A percentile compares a stretch with the other conserved stretches of the same genome.
Evolutionary conservation across 2,113 vertebrate species (phyloP).

Genomic region (Oreochromis niloticus): DNA sequence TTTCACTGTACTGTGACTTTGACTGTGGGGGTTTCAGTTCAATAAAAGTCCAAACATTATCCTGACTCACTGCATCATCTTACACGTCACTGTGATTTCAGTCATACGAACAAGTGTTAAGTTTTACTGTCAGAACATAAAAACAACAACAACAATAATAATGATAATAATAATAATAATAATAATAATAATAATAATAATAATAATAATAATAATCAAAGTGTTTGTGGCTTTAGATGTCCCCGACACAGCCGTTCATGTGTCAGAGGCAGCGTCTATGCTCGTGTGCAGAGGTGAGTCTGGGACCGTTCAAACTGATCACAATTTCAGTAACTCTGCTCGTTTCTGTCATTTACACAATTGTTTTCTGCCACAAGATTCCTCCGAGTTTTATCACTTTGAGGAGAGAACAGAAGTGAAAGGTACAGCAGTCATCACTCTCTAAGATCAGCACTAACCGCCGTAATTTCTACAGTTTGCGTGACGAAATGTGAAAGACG

Average conservation of each 20-base stretch:
- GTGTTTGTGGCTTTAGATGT: slow-evolving; percentile 71
- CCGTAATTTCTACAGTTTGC: neutral
- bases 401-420: slow-evolving; percentile 48
- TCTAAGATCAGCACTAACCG: neutral
- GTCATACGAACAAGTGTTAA: neutral
- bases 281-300: slow-evolving; percentile 73
- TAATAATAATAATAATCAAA: neutral
- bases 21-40: neutral
- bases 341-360: neutral
- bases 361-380: slow-evolving; percentile 45
- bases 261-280: slow-evolving; percentile 62
- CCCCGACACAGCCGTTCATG: slow-evolving; percentile 77
- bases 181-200: neutral
- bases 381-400: slow-evolving; percentile 34
- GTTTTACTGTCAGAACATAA: neutral
- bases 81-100: neutral
- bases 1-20: neutral
- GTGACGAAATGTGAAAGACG: neutral
- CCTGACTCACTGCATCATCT: neutral
- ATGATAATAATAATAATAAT: neutral
- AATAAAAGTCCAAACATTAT: neutral
- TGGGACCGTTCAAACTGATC: neutral
- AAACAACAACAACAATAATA: neutral
- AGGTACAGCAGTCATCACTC: slow-evolving; percentile 37
- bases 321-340: neutral